Evolutionary conservation across 1,140 invertebrate species (phyloP).

Genomic region (Hypothenemus hampei): DNA sequence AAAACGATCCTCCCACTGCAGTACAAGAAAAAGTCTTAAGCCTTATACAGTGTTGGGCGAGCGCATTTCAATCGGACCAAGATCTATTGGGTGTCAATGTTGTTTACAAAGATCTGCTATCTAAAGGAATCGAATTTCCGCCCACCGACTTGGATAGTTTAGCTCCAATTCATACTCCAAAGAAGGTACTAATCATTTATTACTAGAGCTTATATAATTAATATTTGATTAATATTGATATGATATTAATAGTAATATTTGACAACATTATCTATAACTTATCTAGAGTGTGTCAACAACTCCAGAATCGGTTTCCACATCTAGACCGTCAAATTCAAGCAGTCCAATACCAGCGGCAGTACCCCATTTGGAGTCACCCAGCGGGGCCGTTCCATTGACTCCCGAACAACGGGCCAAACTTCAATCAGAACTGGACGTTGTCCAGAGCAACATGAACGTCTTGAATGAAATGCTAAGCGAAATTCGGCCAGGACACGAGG

Average conservation of each 20-base stretch:
- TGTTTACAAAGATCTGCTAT: conserved; percentile 89
- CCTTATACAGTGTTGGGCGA: conserved; percentile 96
- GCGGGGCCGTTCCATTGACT: conserved; percentile 49
- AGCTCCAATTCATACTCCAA: conserved; percentile 97
- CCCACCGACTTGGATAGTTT: conserved; percentile 90
- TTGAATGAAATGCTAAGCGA: conserved; percentile 93
- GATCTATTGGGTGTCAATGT: conserved; percentile 85
- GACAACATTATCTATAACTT: neutral
- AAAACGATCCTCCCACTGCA: conserved; percentile 93
- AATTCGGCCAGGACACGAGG: conserved; percentile 54
- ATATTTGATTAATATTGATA: too few species aligned
- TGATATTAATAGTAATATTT: too few species aligned
- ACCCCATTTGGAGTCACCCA: conserved; percentile 15
- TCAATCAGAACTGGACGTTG: conserved; percentile 85
- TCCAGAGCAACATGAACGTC: conserved; percentile 90
- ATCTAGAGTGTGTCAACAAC: neutral
- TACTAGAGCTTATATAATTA: too few species aligned
- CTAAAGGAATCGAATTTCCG: conserved; percentile 97
- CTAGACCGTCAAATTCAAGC: conserved; percentile 22
- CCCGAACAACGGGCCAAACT: conserved; percentile 84
- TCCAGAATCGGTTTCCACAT: neutral
- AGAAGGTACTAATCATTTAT: conserved; percentile 76
- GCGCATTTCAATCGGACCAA: conserved; percentile 87
- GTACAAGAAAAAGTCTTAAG: conserved; percentile 95
- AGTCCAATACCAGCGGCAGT: conserved; percentile 20